A percentile compares a stretch with the other conserved stretches of the same genome.
These are phyloP conservation scores for Eupsittula cactorum DNA, from an alignment of 2,113 vertebrate species.

Conservation along the genomic window DNA sequence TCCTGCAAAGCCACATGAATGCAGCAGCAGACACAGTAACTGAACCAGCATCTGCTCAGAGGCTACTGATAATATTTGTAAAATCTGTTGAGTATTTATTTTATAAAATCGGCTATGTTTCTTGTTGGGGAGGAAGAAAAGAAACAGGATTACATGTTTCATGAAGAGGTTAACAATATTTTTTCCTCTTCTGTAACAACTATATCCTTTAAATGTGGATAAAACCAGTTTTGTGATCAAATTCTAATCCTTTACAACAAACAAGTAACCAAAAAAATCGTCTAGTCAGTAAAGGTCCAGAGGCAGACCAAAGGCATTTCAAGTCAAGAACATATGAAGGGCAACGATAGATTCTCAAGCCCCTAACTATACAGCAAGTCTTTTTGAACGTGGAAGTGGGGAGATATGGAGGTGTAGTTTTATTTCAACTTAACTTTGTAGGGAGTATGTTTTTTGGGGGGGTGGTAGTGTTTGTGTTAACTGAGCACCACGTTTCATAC, in stretches of 20 bases:
- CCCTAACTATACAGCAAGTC: background rate
- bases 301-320: background rate
- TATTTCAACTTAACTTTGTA: background rate
- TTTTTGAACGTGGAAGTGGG: fast-evolving
- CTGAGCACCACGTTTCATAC: background rate
- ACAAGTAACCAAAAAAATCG: background rate
- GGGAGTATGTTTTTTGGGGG: background rate
- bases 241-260: background rate
- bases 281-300: background rate
- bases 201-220: background rate
- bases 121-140: background rate
- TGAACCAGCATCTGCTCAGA: background rate
- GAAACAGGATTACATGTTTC: background rate
- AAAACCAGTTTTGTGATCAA: background rate
- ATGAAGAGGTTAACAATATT: background rate
- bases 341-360: background rate
- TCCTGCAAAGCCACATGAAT: background rate
- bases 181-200: background rate
- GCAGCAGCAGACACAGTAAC: background rate
- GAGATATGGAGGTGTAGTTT: background rate
- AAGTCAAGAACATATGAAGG: background rate
- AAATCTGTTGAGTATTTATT: background rate
- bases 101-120: background rate
- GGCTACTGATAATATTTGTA: background rate
- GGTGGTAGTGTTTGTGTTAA: background rate